Percentiles rank a stretch among this genome's conserved stretches.
These are phyloP conservation scores for Origma solitaria DNA, from an alignment of 2,113 vertebrate species.

Conservation along the genomic window DNA sequence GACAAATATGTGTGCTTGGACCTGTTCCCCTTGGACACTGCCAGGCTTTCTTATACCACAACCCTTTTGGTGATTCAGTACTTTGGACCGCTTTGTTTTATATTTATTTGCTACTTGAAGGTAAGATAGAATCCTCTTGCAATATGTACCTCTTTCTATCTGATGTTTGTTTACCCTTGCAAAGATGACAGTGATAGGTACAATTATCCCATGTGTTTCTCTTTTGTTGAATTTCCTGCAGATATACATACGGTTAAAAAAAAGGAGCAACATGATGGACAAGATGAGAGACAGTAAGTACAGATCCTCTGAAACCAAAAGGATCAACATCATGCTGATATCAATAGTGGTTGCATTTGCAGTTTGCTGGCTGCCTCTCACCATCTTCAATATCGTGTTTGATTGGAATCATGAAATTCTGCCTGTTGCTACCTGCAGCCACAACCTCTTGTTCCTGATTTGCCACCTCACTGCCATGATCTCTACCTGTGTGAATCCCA, in stretches of 20 bases:
- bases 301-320: conserved; percentile 80
- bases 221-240: conserved; percentile 53
- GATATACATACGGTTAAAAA: conserved; percentile 84
- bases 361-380: conserved; percentile 86
- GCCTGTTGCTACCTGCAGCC: conserved; percentile 77
- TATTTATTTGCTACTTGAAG: conserved; percentile 90
- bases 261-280: conserved; percentile 83
- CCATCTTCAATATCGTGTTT: conserved; percentile 84
- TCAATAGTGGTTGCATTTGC: conserved; percentile 87
- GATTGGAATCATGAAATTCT: conserved; percentile 85
- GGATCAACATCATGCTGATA: conserved; percentile 86
- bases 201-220: background rate
- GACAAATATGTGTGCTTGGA: conserved; percentile 86
- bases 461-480: conserved; percentile 88
- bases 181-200: background rate
- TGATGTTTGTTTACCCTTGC: background rate
- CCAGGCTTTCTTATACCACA: conserved; percentile 81
- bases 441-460: conserved; percentile 84
- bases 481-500: conserved; percentile 85
- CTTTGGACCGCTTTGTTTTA: conserved; percentile 82
- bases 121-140: conserved; percentile 63
- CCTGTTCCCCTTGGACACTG: conserved; percentile 78
- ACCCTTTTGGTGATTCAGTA: conserved; percentile 84
- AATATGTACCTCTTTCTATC: background rate
- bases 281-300: conserved; percentile 84